phyloP scores from a whole-genome alignment of 2,888 invertebrate species.

The Cantharis rustica region DNA sequence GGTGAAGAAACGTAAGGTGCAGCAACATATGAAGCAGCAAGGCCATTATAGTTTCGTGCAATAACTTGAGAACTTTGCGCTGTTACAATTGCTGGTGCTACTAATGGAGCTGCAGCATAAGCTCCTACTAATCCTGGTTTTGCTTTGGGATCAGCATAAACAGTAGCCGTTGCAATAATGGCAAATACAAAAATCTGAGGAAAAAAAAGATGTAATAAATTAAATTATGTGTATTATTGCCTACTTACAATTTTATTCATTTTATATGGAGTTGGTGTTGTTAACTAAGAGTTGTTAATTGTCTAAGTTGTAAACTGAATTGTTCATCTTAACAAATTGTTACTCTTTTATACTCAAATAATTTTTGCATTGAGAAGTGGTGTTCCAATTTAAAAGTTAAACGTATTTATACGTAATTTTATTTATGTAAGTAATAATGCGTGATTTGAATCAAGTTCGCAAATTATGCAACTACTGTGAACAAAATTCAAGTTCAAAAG shows the following conservation, averaged over 20 bases:
- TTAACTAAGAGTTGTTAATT: background rate
- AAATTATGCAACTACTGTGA: background rate
- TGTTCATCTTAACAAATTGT: background rate
- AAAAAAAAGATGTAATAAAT: background rate
- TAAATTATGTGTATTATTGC: background rate
- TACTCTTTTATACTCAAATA: background rate
- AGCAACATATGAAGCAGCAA: constrained; percentile 47
- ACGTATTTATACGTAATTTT: background rate
- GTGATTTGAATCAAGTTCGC: background rate
- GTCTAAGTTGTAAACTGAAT: background rate
- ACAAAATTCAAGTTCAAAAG: background rate
- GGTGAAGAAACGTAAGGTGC: background rate
- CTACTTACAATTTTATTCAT: constrained; percentile 1
- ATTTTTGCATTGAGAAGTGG: background rate
- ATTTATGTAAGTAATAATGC: background rate
- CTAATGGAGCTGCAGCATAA: constrained; percentile 38
- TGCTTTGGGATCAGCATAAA: constrained; percentile 45
- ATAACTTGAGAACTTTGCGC: constrained; percentile 69
- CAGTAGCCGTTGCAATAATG: constrained; percentile 39
- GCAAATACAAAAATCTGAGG: constrained; percentile 30
- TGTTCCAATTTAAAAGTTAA: background rate
- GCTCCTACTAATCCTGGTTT: constrained; percentile 46
- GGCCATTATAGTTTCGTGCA: constrained; percentile 65
- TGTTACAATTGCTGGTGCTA: constrained; percentile 59
- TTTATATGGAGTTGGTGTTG: background rate